These are phyloP conservation scores for Nebria brevicollis DNA, from an alignment of 2,888 invertebrate species.

Conservation along the genomic window DNA sequence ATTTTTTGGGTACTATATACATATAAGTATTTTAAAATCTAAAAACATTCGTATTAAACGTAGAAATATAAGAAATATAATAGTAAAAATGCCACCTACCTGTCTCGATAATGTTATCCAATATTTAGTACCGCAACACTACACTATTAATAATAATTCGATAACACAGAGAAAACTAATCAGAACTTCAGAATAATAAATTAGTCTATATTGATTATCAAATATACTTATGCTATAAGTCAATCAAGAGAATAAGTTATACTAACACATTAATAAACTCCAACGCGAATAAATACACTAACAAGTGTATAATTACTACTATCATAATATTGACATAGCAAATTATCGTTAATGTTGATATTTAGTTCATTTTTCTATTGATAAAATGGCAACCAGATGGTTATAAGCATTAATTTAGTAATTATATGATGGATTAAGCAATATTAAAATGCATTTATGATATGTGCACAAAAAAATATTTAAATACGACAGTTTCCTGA, in stretches of 20 bases:
- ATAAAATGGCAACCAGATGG: background rate
- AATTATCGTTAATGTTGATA: background rate
- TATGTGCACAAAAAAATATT: too few relatives aligned
- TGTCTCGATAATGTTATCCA: background rate
- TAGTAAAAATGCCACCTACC: background rate
- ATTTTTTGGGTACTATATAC: too few relatives aligned
- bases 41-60: too few relatives aligned
- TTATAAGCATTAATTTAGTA: background rate
- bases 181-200: background rate
- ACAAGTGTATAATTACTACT: background rate
- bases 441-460: background rate
- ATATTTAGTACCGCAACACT: background rate
- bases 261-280: background rate
- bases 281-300: background rate
- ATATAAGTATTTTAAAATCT: too few relatives aligned
- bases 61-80: too few relatives aligned
- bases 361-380: background rate
- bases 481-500: background rate
- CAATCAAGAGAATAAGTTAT: background rate
- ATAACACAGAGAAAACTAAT: background rate
- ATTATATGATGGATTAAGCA: background rate
- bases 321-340: background rate
- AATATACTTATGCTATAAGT: background rate
- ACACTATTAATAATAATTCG: background rate
- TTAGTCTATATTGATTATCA: background rate